Evolutionary conservation across 2,888 invertebrate genomes (phyloP), one percentile per base, ranked within the genome.

Genomic region (Helicoverpa assulta): DNA sequence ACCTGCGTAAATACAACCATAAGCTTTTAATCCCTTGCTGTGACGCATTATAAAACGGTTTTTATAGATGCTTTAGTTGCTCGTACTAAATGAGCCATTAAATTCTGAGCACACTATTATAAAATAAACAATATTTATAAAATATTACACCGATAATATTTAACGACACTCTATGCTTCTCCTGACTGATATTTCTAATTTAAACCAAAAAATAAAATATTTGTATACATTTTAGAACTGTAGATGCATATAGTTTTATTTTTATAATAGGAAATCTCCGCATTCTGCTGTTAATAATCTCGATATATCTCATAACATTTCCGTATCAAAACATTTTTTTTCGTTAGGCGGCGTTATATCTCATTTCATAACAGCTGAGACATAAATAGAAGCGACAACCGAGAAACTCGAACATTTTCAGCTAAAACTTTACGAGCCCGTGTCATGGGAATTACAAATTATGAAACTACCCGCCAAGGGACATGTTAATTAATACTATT

Each of bases 401-500:
- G 66, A 76, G 71, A 70, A 76, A 82, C 83, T 83, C 69, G 81
- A 86, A 84, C 78, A 81, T 82, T 82, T 85, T 82, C 80, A 81
- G 85, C 82, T 79, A 85, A 84, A 89, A 84, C 76, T 88, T 90
- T 90, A 91, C 85, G 89, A 90, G 86, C 73, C 66, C 69, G 56
- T 87, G 90, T 89, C 91, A 88, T 73, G 88, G 82, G 88, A 86
- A 87, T 92, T 89, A 89, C 85, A 88, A 91, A 89, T 92, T 92
- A 93, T 90, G 91, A 91, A 93, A 92, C 89, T 76, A 85, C 90
- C 88, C 82, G 90, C 85, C 89, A 73, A 88, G 92, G 87, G 94
- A 93, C 91, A 91, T 88, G 89, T 92, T 95, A 95, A 95, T 95
- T 94, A 94, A 92, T 89, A 85, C 88, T 66, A 88, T 91, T 95